Evolutionary conservation across 2,113 vertebrate species (phyloP).

Genomic region (Lanius ludovicianus): DNA sequence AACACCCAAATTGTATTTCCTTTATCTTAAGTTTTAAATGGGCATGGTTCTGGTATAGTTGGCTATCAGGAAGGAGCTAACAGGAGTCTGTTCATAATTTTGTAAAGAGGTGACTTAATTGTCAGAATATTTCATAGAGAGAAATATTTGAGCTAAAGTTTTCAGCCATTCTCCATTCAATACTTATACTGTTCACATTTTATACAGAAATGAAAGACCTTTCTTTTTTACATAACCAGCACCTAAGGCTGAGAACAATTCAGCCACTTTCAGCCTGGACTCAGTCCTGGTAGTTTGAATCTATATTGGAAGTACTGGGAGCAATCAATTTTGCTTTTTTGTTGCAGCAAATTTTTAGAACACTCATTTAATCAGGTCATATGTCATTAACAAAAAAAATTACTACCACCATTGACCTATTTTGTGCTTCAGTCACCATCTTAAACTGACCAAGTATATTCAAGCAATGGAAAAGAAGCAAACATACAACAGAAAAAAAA

Average conservation of each 20-base stretch:
- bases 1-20: not conserved
- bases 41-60: not conserved
- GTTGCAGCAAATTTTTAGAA: not conserved
- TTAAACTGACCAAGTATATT: not conserved
- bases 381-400: not conserved
- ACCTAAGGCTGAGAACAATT: not conserved
- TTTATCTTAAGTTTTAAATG: not conserved
- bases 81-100: not conserved
- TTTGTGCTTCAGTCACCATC: not conserved
- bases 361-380: not conserved
- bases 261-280: not conserved
- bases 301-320: not conserved
- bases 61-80: not conserved
- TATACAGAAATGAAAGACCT: not conserved
- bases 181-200: not conserved
- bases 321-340: not conserved
- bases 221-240: not conserved
- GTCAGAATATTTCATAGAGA: not conserved
- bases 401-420: not conserved
- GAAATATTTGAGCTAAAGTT: not conserved
- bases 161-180: not conserved
- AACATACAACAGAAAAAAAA: not conserved
- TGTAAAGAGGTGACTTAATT: not conserved
- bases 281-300: not conserved
- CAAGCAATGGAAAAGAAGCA: not conserved